Base-by-base conservation (phyloP, 2,113 vertebrate genomes). In the Zosterops japonicus region DNA sequence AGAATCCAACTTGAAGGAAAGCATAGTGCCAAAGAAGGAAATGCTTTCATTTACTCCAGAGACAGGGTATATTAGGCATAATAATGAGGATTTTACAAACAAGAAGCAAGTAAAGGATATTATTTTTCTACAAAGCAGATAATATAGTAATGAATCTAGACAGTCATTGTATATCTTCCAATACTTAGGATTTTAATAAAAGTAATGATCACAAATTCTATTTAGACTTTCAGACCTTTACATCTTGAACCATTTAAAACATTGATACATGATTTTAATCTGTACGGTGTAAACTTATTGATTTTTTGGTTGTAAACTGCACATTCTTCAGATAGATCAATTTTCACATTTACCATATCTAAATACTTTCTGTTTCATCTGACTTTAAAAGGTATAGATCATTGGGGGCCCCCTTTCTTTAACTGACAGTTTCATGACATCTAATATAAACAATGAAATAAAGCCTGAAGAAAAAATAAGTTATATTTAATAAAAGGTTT, bases 231-330 rank as follows among this genome's bases (percentile, higher is more conserved):
- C 91, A 97, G 83, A 91, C 52, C 74, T 97, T 97, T 96, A 92
- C 29, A 95, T 91, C 72, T 77, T 88, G 72, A 97, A 79, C 84
- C 92, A 97, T 97, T 97, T 97, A 96, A 97, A 98, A 97, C 96
- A 97, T 96, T 97, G 97, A 97, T 87, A 92, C 90, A 97, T 64
- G 17, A 92, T 97, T 97, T 97, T 97, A 97, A 97, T 97, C 95
- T 97, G 63, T 88, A 95, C 94, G 92, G 94, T 97, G 93, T 96
- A 97, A 96, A 96, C 64, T 70, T 92, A 98, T 97, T 96, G 87
- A 98, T 98, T 97, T 96, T 87, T 94, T 93, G 79, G 90, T 97
- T 96, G 93, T 97, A 97, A 96, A 97, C 84, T 85, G 87, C 95
- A 97, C 78, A 96, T 75, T 97, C 92, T 92, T 95, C 87, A 95